Percentiles rank a stretch among this genome's conserved stretches.
These are phyloP conservation scores for Strongylocentrotus purpuratus DNA, from an alignment of 35 echinoderm and acorn worm genomes.

Conservation along the genomic window DNA sequence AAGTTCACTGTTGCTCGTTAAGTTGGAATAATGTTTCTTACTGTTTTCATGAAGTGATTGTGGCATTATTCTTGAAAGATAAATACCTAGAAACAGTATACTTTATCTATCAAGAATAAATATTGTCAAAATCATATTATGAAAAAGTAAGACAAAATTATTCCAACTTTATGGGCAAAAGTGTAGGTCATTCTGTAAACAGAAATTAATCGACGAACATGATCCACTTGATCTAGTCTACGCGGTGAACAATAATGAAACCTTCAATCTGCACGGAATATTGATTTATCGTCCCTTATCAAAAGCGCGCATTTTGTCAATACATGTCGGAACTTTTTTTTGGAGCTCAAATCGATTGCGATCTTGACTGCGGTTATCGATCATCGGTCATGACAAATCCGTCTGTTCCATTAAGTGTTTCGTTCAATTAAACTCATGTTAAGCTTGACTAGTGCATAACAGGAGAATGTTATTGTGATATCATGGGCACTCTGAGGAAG, in stretches of 20 bases:
- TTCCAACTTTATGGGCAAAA: too few relatives aligned
- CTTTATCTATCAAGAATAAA: too few relatives aligned
- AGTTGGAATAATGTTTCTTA: too few relatives aligned
- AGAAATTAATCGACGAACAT: background rate
- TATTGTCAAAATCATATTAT: too few relatives aligned
- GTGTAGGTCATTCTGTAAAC: too few relatives aligned
- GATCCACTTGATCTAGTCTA: background rate
- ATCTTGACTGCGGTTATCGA: conserved; percentile 9
- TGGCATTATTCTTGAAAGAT: too few relatives aligned
- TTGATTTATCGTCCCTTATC: background rate
- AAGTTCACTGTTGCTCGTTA: too few relatives aligned
- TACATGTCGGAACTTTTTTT: background rate
- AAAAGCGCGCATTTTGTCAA: background rate
- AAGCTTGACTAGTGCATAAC: background rate
- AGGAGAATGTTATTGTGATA: too few relatives aligned
- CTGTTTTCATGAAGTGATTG: too few relatives aligned
- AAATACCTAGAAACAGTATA: too few relatives aligned
- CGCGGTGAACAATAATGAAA: background rate
- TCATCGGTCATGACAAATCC: background rate
- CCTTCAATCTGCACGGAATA: background rate
- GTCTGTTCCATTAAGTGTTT: background rate
- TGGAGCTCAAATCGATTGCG: background rate
- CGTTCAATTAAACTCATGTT: background rate
- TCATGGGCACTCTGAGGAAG: too few relatives aligned
- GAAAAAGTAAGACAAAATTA: too few relatives aligned